Evolutionary conservation across 1,140 invertebrate genomes (phyloP).

Genomic region (Apis laboriosa): DNA sequence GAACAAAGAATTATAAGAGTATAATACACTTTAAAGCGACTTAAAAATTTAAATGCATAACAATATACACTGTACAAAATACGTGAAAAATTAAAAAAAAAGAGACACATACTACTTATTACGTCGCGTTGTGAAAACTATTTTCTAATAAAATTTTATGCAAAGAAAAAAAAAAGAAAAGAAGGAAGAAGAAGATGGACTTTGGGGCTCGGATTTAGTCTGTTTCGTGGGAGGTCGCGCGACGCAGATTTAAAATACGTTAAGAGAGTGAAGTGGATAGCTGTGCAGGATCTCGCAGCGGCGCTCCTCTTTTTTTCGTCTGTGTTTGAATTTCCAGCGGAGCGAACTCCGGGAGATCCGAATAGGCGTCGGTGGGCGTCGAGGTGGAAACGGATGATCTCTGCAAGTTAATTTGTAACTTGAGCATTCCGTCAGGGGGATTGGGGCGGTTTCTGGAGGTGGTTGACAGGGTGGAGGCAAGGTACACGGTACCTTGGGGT

Average conservation of each 20-base stretch:
- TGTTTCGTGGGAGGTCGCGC: not conserved
- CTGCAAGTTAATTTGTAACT: constrained; percentile 80
- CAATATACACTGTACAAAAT: too few relatives aligned
- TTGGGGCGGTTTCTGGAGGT: constrained; percentile 62
- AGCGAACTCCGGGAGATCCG: constrained; percentile 31
- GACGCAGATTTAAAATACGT: constrained; percentile 18
- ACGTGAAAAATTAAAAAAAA: too few relatives aligned
- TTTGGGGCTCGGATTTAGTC: not conserved
- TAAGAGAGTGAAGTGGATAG: not conserved
- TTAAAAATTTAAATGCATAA: too few relatives aligned
- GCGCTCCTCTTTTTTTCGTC: constrained; percentile 40
- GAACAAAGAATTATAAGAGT: too few relatives aligned
- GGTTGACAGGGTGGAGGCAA: constrained; percentile 50
- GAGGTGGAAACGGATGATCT: constrained; percentile 76
- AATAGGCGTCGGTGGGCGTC: constrained; percentile 58
- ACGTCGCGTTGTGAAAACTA: too few relatives aligned
- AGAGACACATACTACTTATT: too few relatives aligned
- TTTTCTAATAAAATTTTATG: too few relatives aligned
- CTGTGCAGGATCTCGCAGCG: not conserved
- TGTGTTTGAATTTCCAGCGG: constrained; percentile 61
- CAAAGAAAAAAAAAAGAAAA: too few relatives aligned
- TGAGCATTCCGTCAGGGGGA: constrained; percentile 72
- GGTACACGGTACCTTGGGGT: constrained; percentile 70
- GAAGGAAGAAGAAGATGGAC: too few relatives aligned
- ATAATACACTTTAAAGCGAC: too few relatives aligned